Evolutionary conservation across 2,797 vertebrate species (phyloP).

Genomic region (Trematomus bernacchii): DNA sequence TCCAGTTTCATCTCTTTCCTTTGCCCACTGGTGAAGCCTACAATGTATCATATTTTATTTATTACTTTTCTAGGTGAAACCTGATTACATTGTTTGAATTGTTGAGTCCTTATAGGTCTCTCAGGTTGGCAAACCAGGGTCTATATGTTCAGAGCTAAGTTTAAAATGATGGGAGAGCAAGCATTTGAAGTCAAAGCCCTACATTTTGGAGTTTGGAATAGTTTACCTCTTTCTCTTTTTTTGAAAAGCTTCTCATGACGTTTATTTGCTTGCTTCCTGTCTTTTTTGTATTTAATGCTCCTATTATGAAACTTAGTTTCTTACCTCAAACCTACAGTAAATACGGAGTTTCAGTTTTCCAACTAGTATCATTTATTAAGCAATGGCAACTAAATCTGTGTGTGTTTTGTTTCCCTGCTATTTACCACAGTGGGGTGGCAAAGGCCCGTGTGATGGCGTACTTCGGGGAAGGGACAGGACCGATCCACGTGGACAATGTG

Average conservation of each 20-base stretch:
- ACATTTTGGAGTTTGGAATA: not conserved
- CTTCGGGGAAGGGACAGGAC: slow-evolving; percentile 95
- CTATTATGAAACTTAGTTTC: not conserved
- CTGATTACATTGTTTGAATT: not conserved
- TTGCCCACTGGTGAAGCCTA: not conserved
- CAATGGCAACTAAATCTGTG: not conserved
- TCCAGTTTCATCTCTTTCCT: not conserved
- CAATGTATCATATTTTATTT: not conserved
- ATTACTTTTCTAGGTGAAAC: not conserved
- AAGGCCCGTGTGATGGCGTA: slow-evolving; percentile 96
- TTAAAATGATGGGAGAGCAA: not conserved
- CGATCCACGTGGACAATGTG: slow-evolving; percentile 94
- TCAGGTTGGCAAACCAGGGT: not conserved
- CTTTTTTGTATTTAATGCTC: not conserved
- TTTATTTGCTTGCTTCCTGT: not conserved
- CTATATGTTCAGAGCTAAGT: not conserved
- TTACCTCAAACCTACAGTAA: not conserved
- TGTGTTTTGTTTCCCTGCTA: slow-evolving; percentile 5
- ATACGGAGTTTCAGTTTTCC: not conserved
- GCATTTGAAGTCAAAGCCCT: not conserved
- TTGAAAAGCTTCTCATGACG: not conserved
- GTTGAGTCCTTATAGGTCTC: not conserved
- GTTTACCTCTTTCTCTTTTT: not conserved
- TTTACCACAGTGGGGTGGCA: slow-evolving; percentile 86
- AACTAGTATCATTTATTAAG: not conserved